Percentiles rank a stretch among this genome's conserved stretches.
Evolutionary conservation across 2,888 invertebrate genomes (phyloP).

Genomic region (Acronicta psi): DNA sequence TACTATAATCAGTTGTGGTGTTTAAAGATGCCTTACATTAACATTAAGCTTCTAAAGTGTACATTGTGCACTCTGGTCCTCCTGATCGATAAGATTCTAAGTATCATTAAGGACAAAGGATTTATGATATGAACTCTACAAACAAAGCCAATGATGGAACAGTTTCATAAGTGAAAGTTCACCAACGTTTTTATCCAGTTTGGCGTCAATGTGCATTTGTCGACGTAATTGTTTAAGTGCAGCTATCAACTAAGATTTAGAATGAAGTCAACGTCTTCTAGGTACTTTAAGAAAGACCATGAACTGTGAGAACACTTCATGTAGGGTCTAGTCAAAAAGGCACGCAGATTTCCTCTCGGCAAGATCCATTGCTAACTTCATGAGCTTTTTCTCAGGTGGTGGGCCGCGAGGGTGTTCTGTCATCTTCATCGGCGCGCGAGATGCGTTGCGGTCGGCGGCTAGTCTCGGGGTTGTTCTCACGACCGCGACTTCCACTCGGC

Average conservation of each 20-base stretch:
- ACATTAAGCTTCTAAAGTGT: neutral
- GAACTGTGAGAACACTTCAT: too few species aligned
- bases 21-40: slow-evolving; percentile 6
- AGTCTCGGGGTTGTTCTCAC: slow-evolving; percentile 95
- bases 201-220: too few species aligned
- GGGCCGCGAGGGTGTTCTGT: slow-evolving; percentile 95
- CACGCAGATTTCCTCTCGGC: too few species aligned
- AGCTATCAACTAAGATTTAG: neutral
- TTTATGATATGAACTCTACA: neutral
- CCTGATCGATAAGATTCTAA: slow-evolving; percentile 3
- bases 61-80: neutral
- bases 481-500: slow-evolving; percentile 94
- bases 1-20: slow-evolving; percentile 3
- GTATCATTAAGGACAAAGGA: neutral
- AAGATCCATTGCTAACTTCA: neutral
- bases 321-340: too few species aligned
- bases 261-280: too few species aligned
- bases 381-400: slow-evolving; percentile 90
- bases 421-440: slow-evolving; percentile 83
- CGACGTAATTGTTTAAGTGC: too few species aligned
- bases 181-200: too few species aligned
- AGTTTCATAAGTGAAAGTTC: neutral
- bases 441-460: slow-evolving; percentile 90
- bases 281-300: too few species aligned
- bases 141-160: neutral